Base-by-base conservation (phyloP, 1,140 invertebrate genomes). In the Saxidomus purpurata region DNA sequence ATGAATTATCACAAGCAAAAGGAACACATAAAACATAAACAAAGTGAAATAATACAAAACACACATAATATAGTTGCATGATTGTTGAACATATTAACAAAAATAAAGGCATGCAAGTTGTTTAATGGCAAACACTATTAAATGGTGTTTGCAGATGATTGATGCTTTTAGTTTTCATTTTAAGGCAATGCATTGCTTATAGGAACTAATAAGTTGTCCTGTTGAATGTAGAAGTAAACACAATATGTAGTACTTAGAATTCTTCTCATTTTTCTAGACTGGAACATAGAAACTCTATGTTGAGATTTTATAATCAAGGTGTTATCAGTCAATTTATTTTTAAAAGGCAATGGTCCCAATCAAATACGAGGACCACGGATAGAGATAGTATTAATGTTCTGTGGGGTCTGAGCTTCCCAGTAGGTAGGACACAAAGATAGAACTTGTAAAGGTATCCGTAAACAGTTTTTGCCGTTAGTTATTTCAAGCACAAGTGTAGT, bases 351-450 rank as follows among this genome's bases (percentile, higher is more conserved):
- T 61, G 55, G 55, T 61, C 55, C 55, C 55, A 61, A 28, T 61
- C 55, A 61, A 61, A 61, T 61, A 28, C 8, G 9, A 61, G 55
- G n/a, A 61, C 55, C 55, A 9, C 55, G 9, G 8, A 61, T 61
- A n/a, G 55, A 61, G 4, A 61, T 61, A n/a, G 9, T n/a, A 11
- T 19, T 61, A n/a, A 61, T 61, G 25, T 61, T 61, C 17, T 19
- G 17, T 61, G 55, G 55, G 22, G n/a, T 4, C 4, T 61, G 55
- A n/a, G 55, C 55, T 22, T 61, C 25, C 55, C 55, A 61, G 25
- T 61, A 61, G 55, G 55, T 61, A n/a, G 55, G 55, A 61, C 55
- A 61, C 55, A 61, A 61, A 61, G 55, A 61, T 61, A 61, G 25
- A 61, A 22, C n/a, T 61, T 61, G 17, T 28, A 61, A 61, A n/a